These are phyloP conservation scores for Gibbula magus DNA, from an alignment of 2,888 invertebrate species.

Conservation along the genomic window DNA sequence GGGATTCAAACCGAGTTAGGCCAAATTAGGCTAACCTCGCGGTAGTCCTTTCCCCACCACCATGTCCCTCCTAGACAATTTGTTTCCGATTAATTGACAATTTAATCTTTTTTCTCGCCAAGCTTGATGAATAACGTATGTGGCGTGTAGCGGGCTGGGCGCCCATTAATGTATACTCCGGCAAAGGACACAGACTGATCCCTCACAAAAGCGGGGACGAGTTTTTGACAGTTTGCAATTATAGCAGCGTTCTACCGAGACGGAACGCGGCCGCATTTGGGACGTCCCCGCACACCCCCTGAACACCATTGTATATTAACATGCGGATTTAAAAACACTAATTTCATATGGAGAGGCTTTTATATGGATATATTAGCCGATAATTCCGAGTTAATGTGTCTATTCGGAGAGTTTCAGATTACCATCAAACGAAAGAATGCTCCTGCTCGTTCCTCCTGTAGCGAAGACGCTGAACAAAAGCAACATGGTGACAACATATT, in stretches of 20 bases:
- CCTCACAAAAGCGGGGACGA: neutral
- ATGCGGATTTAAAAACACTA: neutral
- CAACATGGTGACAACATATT: too few species aligned
- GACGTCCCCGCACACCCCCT: neutral
- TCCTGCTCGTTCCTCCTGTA: too few species aligned
- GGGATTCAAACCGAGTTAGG: constrained; percentile 1
- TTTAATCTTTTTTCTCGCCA: constrained; percentile 5
- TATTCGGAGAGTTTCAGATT: neutral
- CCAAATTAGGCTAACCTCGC: constrained; percentile 6
- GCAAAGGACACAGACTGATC: neutral
- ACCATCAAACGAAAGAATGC: neutral
- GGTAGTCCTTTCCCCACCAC: neutral
- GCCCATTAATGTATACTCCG: neutral
- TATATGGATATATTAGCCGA: constrained; percentile 1
- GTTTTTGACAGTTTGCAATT: constrained; percentile 11
- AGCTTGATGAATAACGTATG: constrained; percentile 1
- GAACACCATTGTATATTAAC: constrained; percentile 8
- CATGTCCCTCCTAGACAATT: neutral
- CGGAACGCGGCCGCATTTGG: neutral
- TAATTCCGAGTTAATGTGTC: neutral
- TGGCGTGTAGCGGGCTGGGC: neutral
- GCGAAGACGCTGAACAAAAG: too few species aligned
- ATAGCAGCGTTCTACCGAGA: neutral
- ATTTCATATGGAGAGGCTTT: constrained; percentile 3
- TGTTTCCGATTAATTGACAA: constrained; percentile 13